Base-by-base conservation (phyloP, 1,140 invertebrate species). In the Ceratina calcarata region DNA sequence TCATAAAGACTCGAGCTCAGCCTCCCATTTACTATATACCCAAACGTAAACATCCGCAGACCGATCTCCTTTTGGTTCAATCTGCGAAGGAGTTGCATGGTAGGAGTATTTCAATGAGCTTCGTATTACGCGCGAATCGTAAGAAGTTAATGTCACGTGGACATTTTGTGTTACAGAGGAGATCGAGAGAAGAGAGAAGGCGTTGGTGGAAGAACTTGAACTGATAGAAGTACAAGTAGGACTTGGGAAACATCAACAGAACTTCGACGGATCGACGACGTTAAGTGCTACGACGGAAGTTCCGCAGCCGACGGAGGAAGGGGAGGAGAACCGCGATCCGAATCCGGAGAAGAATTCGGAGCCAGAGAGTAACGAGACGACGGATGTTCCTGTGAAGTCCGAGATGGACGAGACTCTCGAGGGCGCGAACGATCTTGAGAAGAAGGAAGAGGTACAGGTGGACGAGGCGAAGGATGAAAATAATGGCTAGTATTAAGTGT, bases 1-100 rank as follows among this genome's bases (percentile, higher is more conserved):
- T 97, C 88, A 98, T 99, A 85, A 94, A 96, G 89, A 99, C 98
- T 1, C 97, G 96, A 91, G 93, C 96, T 1, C 97, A 97, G 89
- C 98, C 98, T 37, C 94, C 95, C 64, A 94, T 99, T 73, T 98
- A 97, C 93, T 99, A 96, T 94, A 89, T 97, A 86, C 98, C 98
- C 12, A 97, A 96, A 90, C 94, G 94, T 84, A 95, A 94, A 85
- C 95, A 93, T 84, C 89, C 94, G 22, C 94, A 94, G 60, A 94
- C 94, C 57, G 93, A 94, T 81, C 92, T 92, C 78, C 92, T 94
- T 62, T 88, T 95, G 27, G 92, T 93, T 80, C 93, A 94, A 77
- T 95, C 94, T 45, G 91, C 94, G 66, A 94, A 94, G 81, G 91
- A 93, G 86, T 93, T 96, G 70, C 91, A 94, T 87, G 94, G 95